phyloP scores from a whole-genome alignment of 2,113 vertebrate species.

The rabbit (Oryctolagus cuniculus) region DNA sequence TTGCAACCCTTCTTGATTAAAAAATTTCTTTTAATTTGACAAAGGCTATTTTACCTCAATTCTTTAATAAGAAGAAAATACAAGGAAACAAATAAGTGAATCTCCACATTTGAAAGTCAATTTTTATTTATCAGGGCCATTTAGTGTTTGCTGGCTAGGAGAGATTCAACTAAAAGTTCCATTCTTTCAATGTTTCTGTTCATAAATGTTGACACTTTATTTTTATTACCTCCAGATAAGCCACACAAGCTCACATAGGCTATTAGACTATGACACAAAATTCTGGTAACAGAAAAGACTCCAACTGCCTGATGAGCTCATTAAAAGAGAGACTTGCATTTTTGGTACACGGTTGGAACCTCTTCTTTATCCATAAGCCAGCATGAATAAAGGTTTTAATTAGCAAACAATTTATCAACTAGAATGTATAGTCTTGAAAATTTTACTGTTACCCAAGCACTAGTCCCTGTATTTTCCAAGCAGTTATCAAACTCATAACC shows the following conservation, averaged over 20 bases:
- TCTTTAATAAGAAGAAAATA: neutral
- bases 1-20: slow-evolving; percentile 3
- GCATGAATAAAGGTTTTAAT: neutral
- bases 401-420: neutral
- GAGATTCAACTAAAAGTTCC: neutral
- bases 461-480: neutral
- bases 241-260: neutral
- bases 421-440: neutral
- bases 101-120: slow-evolving; percentile 27
- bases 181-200: neutral
- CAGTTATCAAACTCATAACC: neutral
- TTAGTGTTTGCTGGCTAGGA: neutral
- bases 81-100: neutral
- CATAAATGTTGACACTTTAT: neutral
- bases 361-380: neutral
- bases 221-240: neutral
- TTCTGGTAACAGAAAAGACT: neutral
- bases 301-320: neutral
- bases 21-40: neutral
- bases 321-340: neutral
- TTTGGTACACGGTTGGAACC: neutral
- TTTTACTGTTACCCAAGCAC: neutral
- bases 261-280: neutral
- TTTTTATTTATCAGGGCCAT: neutral
- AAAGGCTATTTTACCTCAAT: neutral